Evolutionary conservation across 2,797 vertebrate species (phyloP), one percentile per base, ranked within the genome.

Genomic region (Lithobates pipiens): DNA sequence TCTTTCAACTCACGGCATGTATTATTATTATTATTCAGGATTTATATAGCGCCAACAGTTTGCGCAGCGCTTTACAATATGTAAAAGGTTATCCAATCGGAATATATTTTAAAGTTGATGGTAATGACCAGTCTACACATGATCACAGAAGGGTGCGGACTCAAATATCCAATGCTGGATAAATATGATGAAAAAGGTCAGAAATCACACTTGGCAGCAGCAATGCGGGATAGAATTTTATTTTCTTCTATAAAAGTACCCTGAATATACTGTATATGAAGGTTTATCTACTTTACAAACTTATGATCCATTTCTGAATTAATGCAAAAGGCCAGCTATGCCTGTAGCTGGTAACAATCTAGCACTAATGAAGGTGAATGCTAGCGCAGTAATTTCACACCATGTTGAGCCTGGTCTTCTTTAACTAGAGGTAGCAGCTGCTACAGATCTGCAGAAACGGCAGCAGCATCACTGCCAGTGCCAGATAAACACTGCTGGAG

Each of bases 351-450:
- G 89, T 90, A 89, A 91, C 91, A 89, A 87, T 80, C 6, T 79
- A 91, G 32, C 3, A 9, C 36, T 90, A 92, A 92, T 89, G 91
- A 92, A 88, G 54, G 86, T 39, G 90, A 92, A 91, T 69, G 88
- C 89, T 63, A 88, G 88, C 27, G 85, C 88, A 86, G 90, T 76
- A 80, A 94, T 93, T 94, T 94, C 92, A 93, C 27, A 82, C 90
- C 86, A 73, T 80, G 89, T 88, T 92, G 91, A 90, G 65, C 16
- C 90, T 91, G 89, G 89, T 89, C 91, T 87, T 89, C 80, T 89
- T 88, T 88, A 91, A 92, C 91, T 88, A 72, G 23, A 85, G 84
- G 83, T 6, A 93, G 89, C 89, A 93, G 92, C 91, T 91, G 89
- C 90, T 90, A 88, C 84, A 74, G 88, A 89, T 91, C 88, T 88